phyloP scores from a whole-genome alignment of 2,113 vertebrate species.

The Sinocyclocheilus rhinocerous region DNA sequence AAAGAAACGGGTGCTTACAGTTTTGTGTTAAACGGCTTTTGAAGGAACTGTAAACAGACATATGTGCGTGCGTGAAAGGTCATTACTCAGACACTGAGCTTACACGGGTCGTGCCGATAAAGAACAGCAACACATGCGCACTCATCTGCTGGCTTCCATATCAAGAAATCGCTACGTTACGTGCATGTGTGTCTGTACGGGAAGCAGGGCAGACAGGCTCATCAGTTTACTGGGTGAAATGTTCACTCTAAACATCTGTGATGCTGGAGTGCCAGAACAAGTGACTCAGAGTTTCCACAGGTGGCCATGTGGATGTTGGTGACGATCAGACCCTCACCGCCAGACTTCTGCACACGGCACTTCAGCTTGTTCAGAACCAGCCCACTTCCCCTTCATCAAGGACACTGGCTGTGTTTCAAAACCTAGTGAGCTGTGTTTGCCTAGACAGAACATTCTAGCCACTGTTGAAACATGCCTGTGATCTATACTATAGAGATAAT shows the following conservation, averaged over 20 bases:
- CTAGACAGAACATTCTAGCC: not conserved
- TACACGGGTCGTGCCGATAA: constrained; percentile 30
- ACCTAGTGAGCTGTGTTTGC: not conserved
- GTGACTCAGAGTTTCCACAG: constrained; percentile 53
- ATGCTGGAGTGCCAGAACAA: constrained; percentile 21
- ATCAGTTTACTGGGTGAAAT: constrained; percentile 32
- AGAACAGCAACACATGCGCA: constrained; percentile 41
- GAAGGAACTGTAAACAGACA: constrained; percentile 52
- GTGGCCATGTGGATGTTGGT: constrained; percentile 29
- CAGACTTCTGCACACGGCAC: constrained; percentile 7
- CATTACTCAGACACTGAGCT: constrained; percentile 46
- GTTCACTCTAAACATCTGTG: constrained; percentile 36
- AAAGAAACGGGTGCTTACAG: constrained; percentile 63
- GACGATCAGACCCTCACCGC: constrained; percentile 1
- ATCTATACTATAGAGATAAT: too few relatives aligned
- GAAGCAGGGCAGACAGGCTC: constrained; percentile 41
- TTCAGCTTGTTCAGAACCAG: not conserved
- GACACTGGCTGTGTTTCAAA: constrained; percentile 7
- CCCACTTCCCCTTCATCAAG: constrained; percentile 10
- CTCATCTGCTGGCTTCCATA: constrained; percentile 9
- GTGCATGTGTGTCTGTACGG: constrained; percentile 43
- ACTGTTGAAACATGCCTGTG: not conserved
- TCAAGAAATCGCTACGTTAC: not conserved
- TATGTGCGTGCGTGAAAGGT: constrained; percentile 58
- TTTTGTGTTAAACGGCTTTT: constrained; percentile 28